Percentiles rank a stretch among this genome's conserved stretches.
phyloP scores from a whole-genome alignment of 2,888 invertebrate species.

The Ypsolopha sequella region DNA sequence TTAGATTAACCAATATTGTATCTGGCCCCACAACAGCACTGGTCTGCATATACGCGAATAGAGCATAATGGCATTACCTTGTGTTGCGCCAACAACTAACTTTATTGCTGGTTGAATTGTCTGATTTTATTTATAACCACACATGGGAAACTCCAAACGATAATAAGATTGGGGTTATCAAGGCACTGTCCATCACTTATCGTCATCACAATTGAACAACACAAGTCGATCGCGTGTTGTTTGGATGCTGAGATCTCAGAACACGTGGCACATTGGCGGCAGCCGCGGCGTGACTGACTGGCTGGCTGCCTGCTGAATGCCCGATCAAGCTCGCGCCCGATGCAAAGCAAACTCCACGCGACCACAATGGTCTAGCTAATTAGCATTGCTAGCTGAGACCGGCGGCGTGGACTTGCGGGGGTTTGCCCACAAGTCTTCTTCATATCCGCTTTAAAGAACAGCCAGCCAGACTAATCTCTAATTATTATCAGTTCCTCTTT shows the following conservation, averaged over 20 bases:
- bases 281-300: constrained; percentile 43
- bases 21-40: constrained; percentile 30
- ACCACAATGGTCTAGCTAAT: constrained; percentile 68
- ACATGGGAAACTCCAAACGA: constrained; percentile 31
- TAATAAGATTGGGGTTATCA: constrained; percentile 38
- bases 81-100: constrained; percentile 41
- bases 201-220: constrained; percentile 40
- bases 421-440: constrained; percentile 60
- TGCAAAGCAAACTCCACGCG: constrained; percentile 41
- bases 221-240: constrained; percentile 31
- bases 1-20: background rate
- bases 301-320: constrained; percentile 26
- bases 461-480: too few species aligned
- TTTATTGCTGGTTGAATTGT: constrained; percentile 29
- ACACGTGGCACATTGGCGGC: constrained; percentile 40
- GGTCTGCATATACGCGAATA: constrained; percentile 46
- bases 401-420: constrained; percentile 40
- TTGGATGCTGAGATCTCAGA: constrained; percentile 12
- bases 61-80: constrained; percentile 60
- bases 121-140: constrained; percentile 25
- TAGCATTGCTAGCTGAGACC: constrained; percentile 59
- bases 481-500: too few species aligned
- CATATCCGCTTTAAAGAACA: constrained; percentile 61
- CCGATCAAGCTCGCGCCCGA: constrained; percentile 14
- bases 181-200: constrained; percentile 56